phyloP scores from a whole-genome alignment of 2,113 vertebrate species.

The Balaeniceps rex region DNA sequence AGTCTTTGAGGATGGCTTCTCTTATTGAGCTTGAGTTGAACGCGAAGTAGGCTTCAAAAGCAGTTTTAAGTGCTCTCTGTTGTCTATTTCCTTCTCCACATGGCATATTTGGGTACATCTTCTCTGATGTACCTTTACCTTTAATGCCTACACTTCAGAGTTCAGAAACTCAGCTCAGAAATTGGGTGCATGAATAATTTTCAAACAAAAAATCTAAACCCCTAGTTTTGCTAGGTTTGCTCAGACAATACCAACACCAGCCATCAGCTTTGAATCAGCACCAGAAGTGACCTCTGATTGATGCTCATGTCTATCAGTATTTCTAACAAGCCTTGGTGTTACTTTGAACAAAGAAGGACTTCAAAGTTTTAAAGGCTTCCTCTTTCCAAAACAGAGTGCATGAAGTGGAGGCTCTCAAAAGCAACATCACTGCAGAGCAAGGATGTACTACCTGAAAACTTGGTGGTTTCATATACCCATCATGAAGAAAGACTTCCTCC shows the following conservation, averaged over 20 bases:
- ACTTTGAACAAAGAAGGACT: not conserved
- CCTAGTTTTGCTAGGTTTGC: not conserved
- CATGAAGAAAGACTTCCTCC: not conserved
- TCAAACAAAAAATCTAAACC: not conserved
- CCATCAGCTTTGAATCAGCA: not conserved
- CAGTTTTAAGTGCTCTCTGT: not conserved
- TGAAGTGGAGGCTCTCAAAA: not conserved
- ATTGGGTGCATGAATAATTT: not conserved
- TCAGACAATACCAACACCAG: not conserved
- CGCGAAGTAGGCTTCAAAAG: not conserved
- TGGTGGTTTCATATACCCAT: not conserved
- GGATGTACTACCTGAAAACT: not conserved
- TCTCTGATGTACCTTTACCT: not conserved
- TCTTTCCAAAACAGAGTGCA: not conserved
- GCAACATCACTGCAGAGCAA: not conserved
- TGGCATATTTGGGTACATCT: not conserved
- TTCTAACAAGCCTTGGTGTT: not conserved
- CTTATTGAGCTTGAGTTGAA: not conserved
- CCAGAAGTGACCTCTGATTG: not conserved
- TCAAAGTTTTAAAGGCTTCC: not conserved
- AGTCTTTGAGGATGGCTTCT: not conserved
- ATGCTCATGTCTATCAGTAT: not conserved
- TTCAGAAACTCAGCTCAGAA: not conserved
- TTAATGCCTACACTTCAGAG: not conserved
- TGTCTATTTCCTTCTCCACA: not conserved